phyloP scores from a whole-genome alignment of 2,113 vertebrate genomes.

The Mastomys natalensis region DNA sequence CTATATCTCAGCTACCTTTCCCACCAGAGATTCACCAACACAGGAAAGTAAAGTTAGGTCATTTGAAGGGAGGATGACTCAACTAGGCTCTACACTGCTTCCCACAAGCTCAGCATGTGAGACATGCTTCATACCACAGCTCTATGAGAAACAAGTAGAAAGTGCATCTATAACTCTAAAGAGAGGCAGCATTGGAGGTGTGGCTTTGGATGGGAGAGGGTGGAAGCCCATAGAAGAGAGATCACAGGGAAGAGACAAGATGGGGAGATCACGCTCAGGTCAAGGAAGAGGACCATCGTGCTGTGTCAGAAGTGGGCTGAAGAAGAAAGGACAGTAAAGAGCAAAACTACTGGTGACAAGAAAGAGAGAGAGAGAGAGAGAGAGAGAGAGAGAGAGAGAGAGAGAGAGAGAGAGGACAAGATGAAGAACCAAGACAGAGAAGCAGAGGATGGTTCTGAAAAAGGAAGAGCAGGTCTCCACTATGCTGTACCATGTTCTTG shows the following conservation, averaged over 20 bases:
- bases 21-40: background rate
- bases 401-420: rapidly evolving
- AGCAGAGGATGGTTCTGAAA: background rate
- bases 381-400: rapidly evolving
- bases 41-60: background rate
- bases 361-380: rapidly evolving
- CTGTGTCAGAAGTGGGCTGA: background rate
- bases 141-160: too few relatives aligned
- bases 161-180: background rate
- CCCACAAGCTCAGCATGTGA: background rate
- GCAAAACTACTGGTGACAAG: background rate
- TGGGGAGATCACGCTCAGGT: background rate
- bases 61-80: background rate
- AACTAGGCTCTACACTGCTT: background rate
- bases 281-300: background rate
- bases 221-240: background rate
- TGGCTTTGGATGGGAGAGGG: background rate
- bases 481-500: background rate
- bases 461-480: background rate
- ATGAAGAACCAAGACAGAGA: background rate
- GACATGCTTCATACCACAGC: too few relatives aligned
- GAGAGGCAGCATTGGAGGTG: background rate
- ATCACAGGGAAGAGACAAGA: background rate
- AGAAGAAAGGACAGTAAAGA: background rate
- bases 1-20: background rate